Conservation (phyloP, 2,113 vertebrate genomes). For the Acanthisitta chloris region DNA sequence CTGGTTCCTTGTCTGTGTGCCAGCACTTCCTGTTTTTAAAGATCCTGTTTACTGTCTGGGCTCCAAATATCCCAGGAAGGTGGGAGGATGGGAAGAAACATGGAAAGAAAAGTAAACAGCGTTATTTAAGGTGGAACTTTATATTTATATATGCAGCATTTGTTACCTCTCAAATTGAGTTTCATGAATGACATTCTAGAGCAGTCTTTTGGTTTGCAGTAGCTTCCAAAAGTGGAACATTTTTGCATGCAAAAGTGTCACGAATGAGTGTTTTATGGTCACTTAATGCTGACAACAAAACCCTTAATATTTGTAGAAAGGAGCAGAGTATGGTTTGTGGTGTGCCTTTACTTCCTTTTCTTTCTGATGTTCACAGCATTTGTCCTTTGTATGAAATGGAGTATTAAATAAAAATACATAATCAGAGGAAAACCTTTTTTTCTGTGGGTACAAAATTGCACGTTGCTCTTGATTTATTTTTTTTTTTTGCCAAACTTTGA, state of each 20-base stretch:
- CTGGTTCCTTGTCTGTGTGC: conserved; percentile 13
- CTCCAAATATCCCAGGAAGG: conserved; percentile 49
- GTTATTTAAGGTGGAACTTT: background rate
- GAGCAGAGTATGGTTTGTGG: background rate
- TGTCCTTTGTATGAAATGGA: background rate
- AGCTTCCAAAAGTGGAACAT: background rate
- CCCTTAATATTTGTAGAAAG: background rate
- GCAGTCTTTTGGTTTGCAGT: background rate
- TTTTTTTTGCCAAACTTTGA: background rate
- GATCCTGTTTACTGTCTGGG: conserved; percentile 55
- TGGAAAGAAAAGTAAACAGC: background rate
- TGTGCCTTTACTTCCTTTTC: background rate
- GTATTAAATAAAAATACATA: background rate
- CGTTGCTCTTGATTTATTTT: background rate
- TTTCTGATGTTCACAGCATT: background rate
- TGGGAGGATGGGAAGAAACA: conserved; percentile 55
- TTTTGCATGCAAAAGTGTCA: background rate
- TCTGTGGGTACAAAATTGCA: background rate
- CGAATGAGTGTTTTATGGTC: no score
- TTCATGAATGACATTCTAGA: background rate
- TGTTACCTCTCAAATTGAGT: background rate
- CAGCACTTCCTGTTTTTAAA: conserved; percentile 62
- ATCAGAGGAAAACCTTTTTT: background rate
- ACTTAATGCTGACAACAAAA: background rate
- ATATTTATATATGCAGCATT: background rate